Base-by-base conservation (phyloP, 2,888 invertebrate species). In the Parochlus steinenii region DNA sequence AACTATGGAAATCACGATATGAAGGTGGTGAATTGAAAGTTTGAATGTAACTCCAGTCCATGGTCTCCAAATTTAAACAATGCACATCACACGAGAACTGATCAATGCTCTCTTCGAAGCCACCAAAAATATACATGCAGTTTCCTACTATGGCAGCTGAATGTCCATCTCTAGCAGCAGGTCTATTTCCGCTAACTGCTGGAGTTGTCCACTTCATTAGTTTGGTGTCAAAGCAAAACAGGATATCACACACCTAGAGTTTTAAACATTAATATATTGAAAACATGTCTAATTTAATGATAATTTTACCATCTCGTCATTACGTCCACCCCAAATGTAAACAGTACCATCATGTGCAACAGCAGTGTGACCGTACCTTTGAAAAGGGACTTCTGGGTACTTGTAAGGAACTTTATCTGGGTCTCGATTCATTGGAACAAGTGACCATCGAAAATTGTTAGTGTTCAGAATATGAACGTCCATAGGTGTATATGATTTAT, bases 321-420 rank as follows among this genome's bases (percentile, higher is more conserved):
- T 90, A 42, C 90, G 66, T 3, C 92, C 92, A 32, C 93, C 92
- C 87, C 89, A 93, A 47, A 93, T 69, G 50, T 79, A 60, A 11
- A 70, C 69, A 55, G 74, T 75, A 29, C 77, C 69, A 24, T 70
- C 69, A 53, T 80, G 77, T 1, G 74, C 73, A 3, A 87, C 81
- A 30, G 81, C 81, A n/a, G 90, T 82, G 53, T 93, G 92, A 36
- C 36, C 36, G 25, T 33, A 33, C 44, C 85, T 67, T 57, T 85
- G 83, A 52, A 78, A 83, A 1, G 85, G 86, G 29, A 72, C 64
- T 29, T 64, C 59, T 14, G 64, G 65, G 43, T 68, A 61, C 39
- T 53, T 53, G 0, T 54, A 42, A 1, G 48, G 46, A 38, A 58
- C 52, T 33, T 65, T 60, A 47, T 54, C 44, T 44, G 63, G 55